phyloP scores from a whole-genome alignment of 2,797 vertebrate species.

The Gastrophryne carolinensis region DNA sequence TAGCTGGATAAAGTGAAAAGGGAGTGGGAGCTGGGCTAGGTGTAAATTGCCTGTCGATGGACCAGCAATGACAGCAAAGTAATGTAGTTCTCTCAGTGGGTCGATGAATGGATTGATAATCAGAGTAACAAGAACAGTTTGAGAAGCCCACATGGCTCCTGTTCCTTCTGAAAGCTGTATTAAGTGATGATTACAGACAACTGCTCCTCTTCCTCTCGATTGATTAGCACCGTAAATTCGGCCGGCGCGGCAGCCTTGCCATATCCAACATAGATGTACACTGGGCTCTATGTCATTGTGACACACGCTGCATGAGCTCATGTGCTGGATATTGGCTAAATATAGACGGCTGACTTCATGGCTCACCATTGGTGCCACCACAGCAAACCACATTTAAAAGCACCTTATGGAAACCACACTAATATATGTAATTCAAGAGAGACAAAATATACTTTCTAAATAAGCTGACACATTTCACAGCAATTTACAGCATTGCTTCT shows the following conservation, averaged over 20 bases:
- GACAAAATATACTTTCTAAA: no score
- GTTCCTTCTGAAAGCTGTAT: constrained; percentile 37
- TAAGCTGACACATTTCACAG: no score
- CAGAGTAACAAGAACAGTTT: constrained; percentile 46
- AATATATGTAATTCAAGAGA: no score
- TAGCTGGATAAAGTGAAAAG: constrained; percentile 28
- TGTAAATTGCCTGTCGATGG: constrained; percentile 1
- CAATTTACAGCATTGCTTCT: no score
- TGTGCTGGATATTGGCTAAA: constrained; percentile 1
- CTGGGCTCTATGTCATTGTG: constrained; percentile 35
- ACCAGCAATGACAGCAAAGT: constrained; percentile 2
- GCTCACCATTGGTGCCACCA: not conserved
- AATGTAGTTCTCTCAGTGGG: constrained; percentile 9
- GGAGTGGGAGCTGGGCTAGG: not conserved
- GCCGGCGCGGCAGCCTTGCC: not conserved
- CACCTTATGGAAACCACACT: no score
- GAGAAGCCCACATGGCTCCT: constrained; percentile 11
- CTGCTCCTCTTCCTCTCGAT: constrained; percentile 2
- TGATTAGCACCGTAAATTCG: constrained; percentile 37
- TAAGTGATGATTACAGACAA: constrained; percentile 37
- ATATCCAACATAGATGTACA: constrained; percentile 9
- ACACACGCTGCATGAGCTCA: constrained; percentile 31
- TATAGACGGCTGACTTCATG: constrained; percentile 7
- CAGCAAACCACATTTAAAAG: not conserved
- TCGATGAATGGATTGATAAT: constrained; percentile 47